phyloP scores from a whole-genome alignment of 2,888 invertebrate genomes.

The Gerosis bhagava region DNA sequence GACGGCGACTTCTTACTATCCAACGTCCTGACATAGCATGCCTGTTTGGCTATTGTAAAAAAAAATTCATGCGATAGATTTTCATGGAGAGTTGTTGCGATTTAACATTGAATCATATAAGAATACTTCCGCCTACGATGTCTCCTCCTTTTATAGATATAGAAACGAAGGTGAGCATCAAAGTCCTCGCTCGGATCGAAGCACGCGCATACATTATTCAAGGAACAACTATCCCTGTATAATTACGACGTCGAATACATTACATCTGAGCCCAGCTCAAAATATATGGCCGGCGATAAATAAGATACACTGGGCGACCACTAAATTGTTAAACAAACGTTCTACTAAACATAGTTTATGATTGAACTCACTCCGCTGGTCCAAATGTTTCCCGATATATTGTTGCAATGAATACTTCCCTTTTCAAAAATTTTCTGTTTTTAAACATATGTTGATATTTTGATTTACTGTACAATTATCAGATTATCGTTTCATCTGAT shows the following conservation, averaged over 20 bases:
- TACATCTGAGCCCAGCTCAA: conserved; percentile 48
- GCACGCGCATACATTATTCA: conserved; percentile 59
- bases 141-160: conserved; percentile 12
- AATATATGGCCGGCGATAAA: conserved; percentile 53
- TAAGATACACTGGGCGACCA: conserved; percentile 37
- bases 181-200: conserved; percentile 14
- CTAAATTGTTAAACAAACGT: conserved; percentile 9
- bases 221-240: conserved; percentile 51
- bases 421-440: too few species aligned
- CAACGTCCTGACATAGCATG: too few species aligned
- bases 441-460: too few species aligned
- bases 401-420: too few species aligned
- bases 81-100: too few species aligned
- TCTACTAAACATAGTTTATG: not conserved
- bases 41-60: too few species aligned
- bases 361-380: not conserved
- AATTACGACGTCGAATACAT: conserved; percentile 63
- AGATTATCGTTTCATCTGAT: too few species aligned
- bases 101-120: too few species aligned
- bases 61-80: too few species aligned
- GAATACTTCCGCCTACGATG: conserved; percentile 19
- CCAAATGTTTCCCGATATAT: not conserved
- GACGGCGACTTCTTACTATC: too few species aligned
- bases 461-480: too few species aligned
- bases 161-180: conserved; percentile 13